Conservation (phyloP, 2,113 vertebrate species). For the Chrysochloris asiatica region DNA sequence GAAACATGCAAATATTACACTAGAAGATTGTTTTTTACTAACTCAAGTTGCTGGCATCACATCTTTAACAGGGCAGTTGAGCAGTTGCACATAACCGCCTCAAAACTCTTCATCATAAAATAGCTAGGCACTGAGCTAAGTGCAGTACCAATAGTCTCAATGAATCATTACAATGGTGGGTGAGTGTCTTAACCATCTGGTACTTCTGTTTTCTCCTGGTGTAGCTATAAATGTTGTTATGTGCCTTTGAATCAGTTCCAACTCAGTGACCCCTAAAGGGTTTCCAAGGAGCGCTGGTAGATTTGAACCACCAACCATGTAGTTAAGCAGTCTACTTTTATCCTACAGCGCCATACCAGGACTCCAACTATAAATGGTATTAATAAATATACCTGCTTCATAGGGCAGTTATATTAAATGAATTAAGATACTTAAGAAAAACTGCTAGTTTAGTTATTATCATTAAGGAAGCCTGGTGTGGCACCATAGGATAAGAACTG, state of each 20-base stretch:
- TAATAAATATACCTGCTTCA: not conserved
- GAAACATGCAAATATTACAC: not conserved
- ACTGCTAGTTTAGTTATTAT: no score
- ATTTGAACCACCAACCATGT: no score
- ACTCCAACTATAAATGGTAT: not conserved
- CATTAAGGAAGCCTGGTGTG: no score
- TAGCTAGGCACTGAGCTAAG: not conserved
- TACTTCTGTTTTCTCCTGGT: not conserved
- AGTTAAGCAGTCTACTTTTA: no score
- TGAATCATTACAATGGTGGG: not conserved
- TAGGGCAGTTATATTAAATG: not conserved
- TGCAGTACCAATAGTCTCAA: not conserved
- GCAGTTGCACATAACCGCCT: not conserved
- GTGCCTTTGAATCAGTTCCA: no score
- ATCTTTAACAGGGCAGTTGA: not conserved
- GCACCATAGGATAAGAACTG: no score
- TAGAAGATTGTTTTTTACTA: no score
- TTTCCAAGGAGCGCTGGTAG: no score
- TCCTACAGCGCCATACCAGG: no score
- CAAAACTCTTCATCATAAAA: no score
- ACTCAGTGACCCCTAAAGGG: no score
- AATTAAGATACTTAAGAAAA: not conserved
- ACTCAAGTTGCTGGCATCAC: accelerated
- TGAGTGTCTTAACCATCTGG: not conserved
- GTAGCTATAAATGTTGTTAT: not conserved